Percentiles rank a stretch among this genome's conserved stretches.
Evolutionary conservation across 2,888 invertebrate genomes (phyloP).

Genomic region (Campoletis raptor): DNA sequence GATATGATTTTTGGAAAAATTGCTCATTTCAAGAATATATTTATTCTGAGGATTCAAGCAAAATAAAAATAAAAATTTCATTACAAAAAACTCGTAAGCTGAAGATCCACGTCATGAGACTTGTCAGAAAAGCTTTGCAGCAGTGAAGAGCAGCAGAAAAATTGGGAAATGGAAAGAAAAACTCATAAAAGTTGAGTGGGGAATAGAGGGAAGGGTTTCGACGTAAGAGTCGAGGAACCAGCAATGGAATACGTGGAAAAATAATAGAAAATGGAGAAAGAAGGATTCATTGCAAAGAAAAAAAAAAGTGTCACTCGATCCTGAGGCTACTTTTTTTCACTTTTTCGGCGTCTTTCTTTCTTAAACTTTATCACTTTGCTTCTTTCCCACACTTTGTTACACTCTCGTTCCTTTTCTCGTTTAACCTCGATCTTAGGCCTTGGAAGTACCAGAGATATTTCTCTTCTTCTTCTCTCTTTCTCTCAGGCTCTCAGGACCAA

Average conservation of each 20-base stretch:
- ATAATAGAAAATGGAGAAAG: slow-evolving; percentile 36
- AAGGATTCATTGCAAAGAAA: slow-evolving; percentile 45
- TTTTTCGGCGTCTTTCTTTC: slow-evolving; percentile 36
- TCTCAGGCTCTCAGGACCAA: slow-evolving; percentile 10
- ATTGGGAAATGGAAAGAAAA: neutral
- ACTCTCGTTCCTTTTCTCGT: slow-evolving; percentile 33
- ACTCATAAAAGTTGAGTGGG: slow-evolving; percentile 49
- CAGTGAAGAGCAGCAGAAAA: neutral
- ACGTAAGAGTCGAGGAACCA: neutral
- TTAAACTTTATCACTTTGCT: slow-evolving; percentile 79
- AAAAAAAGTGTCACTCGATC: slow-evolving; percentile 60
- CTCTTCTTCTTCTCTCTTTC: slow-evolving; percentile 39
- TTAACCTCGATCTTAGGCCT: slow-evolving; percentile 14
- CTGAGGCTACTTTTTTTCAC: neutral
- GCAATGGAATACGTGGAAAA: slow-evolving; percentile 39
- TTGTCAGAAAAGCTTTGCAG: slow-evolving; percentile 33
- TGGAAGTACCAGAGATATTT: slow-evolving; percentile 3
- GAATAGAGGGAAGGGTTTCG: slow-evolving; percentile 10
- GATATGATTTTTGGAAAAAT: no score
- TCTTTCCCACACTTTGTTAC: slow-evolving; percentile 61
- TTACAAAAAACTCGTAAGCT: slow-evolving; percentile 70
- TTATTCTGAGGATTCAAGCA: no score
- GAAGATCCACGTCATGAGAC: slow-evolving; percentile 73
- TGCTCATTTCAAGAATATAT: no score
- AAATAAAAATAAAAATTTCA: slow-evolving; percentile 15